phyloP scores from a whole-genome alignment of 1,140 invertebrate species.

The Xylocopa sonorina region DNA sequence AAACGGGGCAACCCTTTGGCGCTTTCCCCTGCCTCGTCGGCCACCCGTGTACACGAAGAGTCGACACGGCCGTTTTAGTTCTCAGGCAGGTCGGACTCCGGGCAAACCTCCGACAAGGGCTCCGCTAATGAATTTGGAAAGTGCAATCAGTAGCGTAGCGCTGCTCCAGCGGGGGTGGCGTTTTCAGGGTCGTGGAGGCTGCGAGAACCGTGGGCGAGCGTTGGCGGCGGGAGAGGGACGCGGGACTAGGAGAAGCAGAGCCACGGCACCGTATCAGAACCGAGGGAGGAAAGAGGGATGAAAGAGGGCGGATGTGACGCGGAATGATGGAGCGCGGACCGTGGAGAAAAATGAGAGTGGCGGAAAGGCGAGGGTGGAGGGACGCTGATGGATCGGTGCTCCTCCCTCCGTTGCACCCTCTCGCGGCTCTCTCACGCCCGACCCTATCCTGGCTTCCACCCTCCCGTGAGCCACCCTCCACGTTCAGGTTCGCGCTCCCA shows the following conservation, averaged over 20 bases:
- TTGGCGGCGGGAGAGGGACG: slow-evolving; percentile 30
- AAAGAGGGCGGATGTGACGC: slow-evolving; percentile 82
- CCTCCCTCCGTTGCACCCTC: slow-evolving; percentile 75
- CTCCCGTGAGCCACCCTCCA: slow-evolving; percentile 61
- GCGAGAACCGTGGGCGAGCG: slow-evolving; percentile 20
- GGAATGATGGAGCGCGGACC: slow-evolving; percentile 82
- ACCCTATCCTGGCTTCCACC: slow-evolving; percentile 55
- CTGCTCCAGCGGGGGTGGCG: not conserved
- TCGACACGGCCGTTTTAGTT: slow-evolving; percentile 22
- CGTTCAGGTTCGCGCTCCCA: slow-evolving; percentile 72
- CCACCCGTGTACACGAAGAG: slow-evolving; percentile 2
- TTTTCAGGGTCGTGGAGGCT: slow-evolving; percentile 56
- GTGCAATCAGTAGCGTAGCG: slow-evolving; percentile 77
- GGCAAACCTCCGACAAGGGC: slow-evolving; percentile 68
- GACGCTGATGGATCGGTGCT: slow-evolving; percentile 82
- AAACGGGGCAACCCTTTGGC: slow-evolving; percentile 10
- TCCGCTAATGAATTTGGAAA: slow-evolving; percentile 80
- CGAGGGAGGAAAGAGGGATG: slow-evolving; percentile 75
- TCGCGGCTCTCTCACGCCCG: slow-evolving; percentile 55
- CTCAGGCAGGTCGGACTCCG: slow-evolving; percentile 56
- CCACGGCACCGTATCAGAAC: slow-evolving; percentile 64
- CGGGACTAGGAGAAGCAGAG: slow-evolving; percentile 50
- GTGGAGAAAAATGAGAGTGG: slow-evolving; percentile 82
- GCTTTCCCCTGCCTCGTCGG: not conserved
- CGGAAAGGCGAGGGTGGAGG: slow-evolving; percentile 82